These are phyloP conservation scores for Tyto alba DNA, from an alignment of 2,113 vertebrate genomes.

Conservation along the genomic window DNA sequence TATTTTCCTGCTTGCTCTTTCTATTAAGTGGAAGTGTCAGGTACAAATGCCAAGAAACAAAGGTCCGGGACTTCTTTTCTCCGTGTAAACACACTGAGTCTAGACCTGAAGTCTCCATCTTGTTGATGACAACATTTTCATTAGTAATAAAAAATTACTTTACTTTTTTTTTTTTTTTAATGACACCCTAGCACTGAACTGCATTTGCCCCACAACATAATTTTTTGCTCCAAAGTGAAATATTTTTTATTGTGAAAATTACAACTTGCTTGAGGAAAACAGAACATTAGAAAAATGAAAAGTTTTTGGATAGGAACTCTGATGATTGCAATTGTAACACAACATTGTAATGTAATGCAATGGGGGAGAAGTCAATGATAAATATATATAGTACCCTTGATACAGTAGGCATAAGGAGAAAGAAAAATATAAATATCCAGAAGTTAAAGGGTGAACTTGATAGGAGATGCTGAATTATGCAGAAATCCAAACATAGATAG, in stretches of 20 bases:
- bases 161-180: neutral
- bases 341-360: neutral
- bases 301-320: neutral
- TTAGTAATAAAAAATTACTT: neutral
- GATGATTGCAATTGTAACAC: neutral
- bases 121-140: neutral
- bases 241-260: neutral
- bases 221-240: neutral
- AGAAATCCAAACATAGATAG: neutral
- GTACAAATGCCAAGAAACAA: neutral
- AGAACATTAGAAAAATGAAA: neutral
- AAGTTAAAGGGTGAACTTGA: neutral
- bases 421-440: neutral
- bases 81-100: accelerated
- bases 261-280: neutral
- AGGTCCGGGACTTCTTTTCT: neutral
- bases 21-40: neutral
- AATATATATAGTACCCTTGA: neutral
- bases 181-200: neutral
- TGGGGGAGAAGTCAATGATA: neutral
- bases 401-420: neutral
- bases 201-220: neutral
- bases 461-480: neutral
- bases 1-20: neutral
- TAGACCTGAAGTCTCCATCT: neutral